These are phyloP conservation scores for Microtus ochrogaster DNA, from an alignment of 2,113 vertebrate species.

Conservation along the genomic window DNA sequence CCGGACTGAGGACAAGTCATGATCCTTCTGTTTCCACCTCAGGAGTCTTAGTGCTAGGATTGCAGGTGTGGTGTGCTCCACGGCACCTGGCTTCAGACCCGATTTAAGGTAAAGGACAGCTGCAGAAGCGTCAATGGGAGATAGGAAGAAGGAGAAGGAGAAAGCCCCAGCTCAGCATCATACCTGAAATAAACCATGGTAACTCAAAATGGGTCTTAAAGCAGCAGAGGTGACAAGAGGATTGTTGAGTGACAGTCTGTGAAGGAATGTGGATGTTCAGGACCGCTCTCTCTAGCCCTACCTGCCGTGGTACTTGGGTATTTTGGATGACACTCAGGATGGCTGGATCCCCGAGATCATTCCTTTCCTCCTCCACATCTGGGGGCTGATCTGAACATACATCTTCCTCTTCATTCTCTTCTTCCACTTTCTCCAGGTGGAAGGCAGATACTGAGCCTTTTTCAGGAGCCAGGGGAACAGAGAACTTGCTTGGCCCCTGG, in stretches of 20 bases:
- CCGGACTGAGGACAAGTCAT: not conserved
- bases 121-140: not conserved
- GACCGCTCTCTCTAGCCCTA: not conserved
- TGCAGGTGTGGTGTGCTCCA: too few relatives aligned
- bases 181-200: not conserved
- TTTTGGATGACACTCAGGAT: slow-evolving; percentile 90
- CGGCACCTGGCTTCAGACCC: not conserved
- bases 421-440: slow-evolving; percentile 32
- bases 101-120: slow-evolving; percentile 8
- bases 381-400: slow-evolving; percentile 39
- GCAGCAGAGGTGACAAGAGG: not conserved
- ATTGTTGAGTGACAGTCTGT: not conserved
- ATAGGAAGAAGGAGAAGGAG: not conserved
- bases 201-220: slow-evolving; percentile 10
- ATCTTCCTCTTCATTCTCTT: slow-evolving; percentile 34
- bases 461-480: not conserved
- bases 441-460: not conserved
- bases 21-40: not conserved
- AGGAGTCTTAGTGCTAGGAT: too few relatives aligned
- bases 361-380: slow-evolving; percentile 66
- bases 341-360: slow-evolving; percentile 90
- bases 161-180: not conserved
- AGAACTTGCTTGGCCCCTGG: slow-evolving; percentile 7
- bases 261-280: not conserved
- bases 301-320: slow-evolving; percentile 80